These are phyloP conservation scores for Actinostola sp. DNA, from an alignment of 92 coral and sea anemone species.

Conservation along the genomic window DNA sequence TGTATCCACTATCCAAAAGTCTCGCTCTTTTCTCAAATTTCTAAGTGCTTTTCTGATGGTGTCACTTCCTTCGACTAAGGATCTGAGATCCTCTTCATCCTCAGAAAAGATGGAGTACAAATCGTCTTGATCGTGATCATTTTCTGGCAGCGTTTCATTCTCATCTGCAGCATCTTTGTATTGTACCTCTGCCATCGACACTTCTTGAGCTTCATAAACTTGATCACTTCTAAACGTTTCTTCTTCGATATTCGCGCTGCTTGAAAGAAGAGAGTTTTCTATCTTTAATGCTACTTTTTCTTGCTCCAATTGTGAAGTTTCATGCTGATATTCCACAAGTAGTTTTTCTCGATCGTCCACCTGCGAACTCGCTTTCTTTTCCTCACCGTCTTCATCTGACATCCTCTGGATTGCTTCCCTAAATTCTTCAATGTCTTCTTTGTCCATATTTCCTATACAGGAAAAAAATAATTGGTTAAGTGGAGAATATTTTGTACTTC, in stretches of 20 bases:
- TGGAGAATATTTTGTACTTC: constrained; percentile 10
- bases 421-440: constrained; percentile 37
- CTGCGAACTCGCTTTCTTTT: not conserved
- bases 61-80: constrained; percentile 45
- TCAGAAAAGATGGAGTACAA: constrained; percentile 68
- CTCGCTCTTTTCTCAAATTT: constrained; percentile 51
- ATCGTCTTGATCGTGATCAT: constrained; percentile 50
- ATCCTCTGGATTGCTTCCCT: constrained; percentile 29
- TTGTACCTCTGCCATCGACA: not conserved
- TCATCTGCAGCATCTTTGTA: not conserved
- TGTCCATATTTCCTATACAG: constrained; percentile 19
- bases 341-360: constrained; percentile 16
- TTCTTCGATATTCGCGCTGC: not conserved
- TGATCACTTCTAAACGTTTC: not conserved
- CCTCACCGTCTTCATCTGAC: constrained; percentile 29
- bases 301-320: constrained; percentile 24
- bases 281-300: constrained; percentile 23
- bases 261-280: constrained; percentile 24
- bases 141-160: constrained; percentile 2
- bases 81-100: constrained; percentile 59
- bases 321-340: constrained; percentile 26
- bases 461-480: not conserved
- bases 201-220: constrained; percentile 3
- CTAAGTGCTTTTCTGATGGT: constrained; percentile 53
- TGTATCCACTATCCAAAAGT: constrained; percentile 58